These are phyloP conservation scores for Pycnomerus fuliginosus DNA, from an alignment of 2,888 invertebrate species.

Conservation along the genomic window DNA sequence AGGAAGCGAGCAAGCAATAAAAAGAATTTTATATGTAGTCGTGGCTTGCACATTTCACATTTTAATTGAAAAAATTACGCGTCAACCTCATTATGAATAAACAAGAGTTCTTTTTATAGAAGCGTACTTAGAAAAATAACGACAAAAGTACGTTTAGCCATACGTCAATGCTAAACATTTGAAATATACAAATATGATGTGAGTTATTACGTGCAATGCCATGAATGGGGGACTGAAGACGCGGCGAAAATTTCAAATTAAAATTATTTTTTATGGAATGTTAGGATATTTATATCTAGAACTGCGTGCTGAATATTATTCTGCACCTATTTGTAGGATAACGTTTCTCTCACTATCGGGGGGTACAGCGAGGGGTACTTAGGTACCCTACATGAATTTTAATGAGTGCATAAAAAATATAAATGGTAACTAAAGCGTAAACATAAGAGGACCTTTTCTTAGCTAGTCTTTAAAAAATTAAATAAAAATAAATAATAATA, in stretches of 20 bases:
- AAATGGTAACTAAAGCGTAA: too few relatives aligned
- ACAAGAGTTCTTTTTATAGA: slow-evolving; percentile 21
- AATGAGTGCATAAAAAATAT: too few relatives aligned
- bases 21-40: slow-evolving; percentile 20
- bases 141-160: background rate
- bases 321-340: too few relatives aligned
- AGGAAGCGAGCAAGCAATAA: slow-evolving; percentile 22
- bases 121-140: slow-evolving; percentile 9
- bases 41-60: slow-evolving; percentile 23
- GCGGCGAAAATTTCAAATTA: slow-evolving; percentile 10
- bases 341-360: too few relatives aligned
- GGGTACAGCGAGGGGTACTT: too few relatives aligned
- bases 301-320: too few relatives aligned
- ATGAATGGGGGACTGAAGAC: background rate
- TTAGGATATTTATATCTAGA: too few relatives aligned
- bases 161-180: slow-evolving; percentile 12
- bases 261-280: too few relatives aligned
- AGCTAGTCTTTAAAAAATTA: too few relatives aligned
- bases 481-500: too few relatives aligned
- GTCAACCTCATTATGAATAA: slow-evolving; percentile 22
- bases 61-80: slow-evolving; percentile 24
- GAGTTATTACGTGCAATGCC: background rate
- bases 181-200: slow-evolving; percentile 9
- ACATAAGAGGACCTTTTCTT: too few relatives aligned
- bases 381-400: too few relatives aligned